These are phyloP conservation scores for Synanthedon myopaeformis DNA, from an alignment of 2,888 invertebrate genomes.

Conservation along the genomic window DNA sequence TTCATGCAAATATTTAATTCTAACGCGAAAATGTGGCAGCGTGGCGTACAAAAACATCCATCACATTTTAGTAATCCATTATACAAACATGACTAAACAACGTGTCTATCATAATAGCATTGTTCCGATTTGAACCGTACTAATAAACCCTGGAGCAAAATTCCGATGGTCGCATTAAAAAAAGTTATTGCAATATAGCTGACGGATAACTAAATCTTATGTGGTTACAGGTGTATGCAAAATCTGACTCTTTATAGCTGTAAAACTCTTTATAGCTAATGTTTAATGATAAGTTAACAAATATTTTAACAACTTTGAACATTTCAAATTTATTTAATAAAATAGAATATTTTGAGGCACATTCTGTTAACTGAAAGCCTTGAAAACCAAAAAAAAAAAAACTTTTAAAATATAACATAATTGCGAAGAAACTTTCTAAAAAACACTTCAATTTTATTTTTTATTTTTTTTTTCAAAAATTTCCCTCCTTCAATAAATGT, in stretches of 20 bases:
- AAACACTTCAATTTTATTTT: too few species aligned
- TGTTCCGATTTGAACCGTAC: conserved; percentile 16
- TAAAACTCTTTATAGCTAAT: conserved; percentile 2
- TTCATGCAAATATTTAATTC: background rate
- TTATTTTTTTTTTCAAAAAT: too few species aligned
- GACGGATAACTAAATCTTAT: background rate
- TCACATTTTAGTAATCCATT: conserved; percentile 39
- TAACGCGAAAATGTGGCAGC: conserved; percentile 14
- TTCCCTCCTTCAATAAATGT: conserved; percentile 12
- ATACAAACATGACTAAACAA: conserved; percentile 34
- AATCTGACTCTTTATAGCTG: too few species aligned
- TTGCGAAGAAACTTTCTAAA: too few species aligned
- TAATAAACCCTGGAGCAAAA: background rate
- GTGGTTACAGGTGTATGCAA: conserved; percentile 4
- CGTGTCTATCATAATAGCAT: conserved; percentile 18
- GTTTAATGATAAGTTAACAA: conserved; percentile 8
- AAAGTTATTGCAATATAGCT: too few species aligned
- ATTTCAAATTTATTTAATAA: too few species aligned
- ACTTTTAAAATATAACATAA: too few species aligned
- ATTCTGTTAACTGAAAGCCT: too few species aligned
- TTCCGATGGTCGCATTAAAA: too few species aligned
- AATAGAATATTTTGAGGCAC: too few species aligned
- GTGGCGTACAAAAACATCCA: conserved; percentile 19
- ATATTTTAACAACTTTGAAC: too few species aligned
- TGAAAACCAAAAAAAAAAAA: too few species aligned